phyloP scores from a whole-genome alignment of 2,797 vertebrate genomes.

The Ctenochaetus hawaiiensis region DNA sequence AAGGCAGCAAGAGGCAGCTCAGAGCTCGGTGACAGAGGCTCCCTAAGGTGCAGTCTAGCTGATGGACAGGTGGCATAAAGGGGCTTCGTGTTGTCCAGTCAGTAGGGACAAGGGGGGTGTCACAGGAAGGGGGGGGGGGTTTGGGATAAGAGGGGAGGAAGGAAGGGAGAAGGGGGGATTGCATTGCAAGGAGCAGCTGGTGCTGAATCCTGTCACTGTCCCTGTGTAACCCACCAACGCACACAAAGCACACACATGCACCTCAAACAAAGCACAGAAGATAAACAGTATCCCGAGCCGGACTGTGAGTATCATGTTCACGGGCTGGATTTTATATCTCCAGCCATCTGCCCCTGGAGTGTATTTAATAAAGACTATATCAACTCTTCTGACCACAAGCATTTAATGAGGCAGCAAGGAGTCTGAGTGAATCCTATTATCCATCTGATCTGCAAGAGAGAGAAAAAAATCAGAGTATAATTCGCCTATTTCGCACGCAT shows the following conservation, averaged over 20 bases:
- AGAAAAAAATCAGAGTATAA: constrained; percentile 74
- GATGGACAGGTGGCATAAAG: constrained; percentile 86
- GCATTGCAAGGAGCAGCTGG: constrained; percentile 82
- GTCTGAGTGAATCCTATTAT: constrained; percentile 75
- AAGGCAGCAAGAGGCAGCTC: constrained; percentile 73
- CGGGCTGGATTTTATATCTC: constrained; percentile 57
- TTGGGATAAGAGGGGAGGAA: neutral
- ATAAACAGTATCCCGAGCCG: constrained; percentile 54
- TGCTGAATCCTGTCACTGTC: constrained; percentile 81
- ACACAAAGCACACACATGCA: constrained; percentile 53
- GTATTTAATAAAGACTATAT: constrained; percentile 85
- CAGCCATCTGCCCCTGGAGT: constrained; percentile 69
- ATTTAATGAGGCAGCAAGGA: constrained; percentile 81
- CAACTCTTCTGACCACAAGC: constrained; percentile 77
- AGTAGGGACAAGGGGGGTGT: constrained; percentile 76
- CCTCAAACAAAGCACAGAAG: constrained; percentile 62
- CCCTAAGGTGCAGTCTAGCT: constrained; percentile 80
- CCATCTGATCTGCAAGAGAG: constrained; percentile 69
- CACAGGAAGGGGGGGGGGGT: constrained; percentile 41
- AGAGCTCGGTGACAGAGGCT: constrained; percentile 74
- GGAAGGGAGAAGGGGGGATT: constrained; percentile 13
- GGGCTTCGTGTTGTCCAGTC: constrained; percentile 83
- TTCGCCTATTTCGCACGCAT: constrained; percentile 36
- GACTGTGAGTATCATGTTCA: constrained; percentile 70
- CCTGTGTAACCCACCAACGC: constrained; percentile 69